Base-by-base conservation (phyloP, 2,888 invertebrate genomes). In the Melangyna quadrimaculata region DNA sequence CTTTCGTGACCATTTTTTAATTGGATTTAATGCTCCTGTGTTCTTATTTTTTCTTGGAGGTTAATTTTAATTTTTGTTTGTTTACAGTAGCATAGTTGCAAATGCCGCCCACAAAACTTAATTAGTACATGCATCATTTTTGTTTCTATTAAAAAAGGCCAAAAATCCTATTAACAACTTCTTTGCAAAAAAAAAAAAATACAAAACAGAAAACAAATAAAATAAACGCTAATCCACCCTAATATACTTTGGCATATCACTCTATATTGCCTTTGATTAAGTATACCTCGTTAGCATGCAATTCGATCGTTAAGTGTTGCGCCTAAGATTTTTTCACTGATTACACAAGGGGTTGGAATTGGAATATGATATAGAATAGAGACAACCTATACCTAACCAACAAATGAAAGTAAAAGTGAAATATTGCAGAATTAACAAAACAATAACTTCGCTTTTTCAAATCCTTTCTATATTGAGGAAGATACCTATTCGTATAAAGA, bases 241-340 rank as follows among this genome's bases (percentile, higher is more conserved):
- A 35, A 69, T 63, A 69, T 63, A 40, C 32, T 40, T 63, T 12
- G 69, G 27, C 69, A 73, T 65, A 59, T 69, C 73, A 73, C 43
- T 63, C 63, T 14, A 51, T 80, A 72, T 81, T 81, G 73, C 63
- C 53, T 63, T 81, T 86, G 81, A 86, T 86, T 86, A 86, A 86
- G 48, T 67, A 81, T 81, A 86, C 81, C 81, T 86, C 78, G 81
- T 86, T 86, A 86, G 81, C 86, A 86, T 86, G 86, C 86, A 86
- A 86, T 86, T 80, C 86, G 73, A 81, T 86, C 86, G 86, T 86
- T 86, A 86, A 86, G 86, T 86, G 86, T 86, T 81, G 86, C 81
- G 86, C 86, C 86, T 86, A 80, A 86, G 86, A 78, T 86, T 86
- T 77, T 81, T 86, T 77, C 32, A 48, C 63, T 80, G 74, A 80